Conservation (phyloP, 2,888 invertebrate species). For the Sphinx pinastri region DNA sequence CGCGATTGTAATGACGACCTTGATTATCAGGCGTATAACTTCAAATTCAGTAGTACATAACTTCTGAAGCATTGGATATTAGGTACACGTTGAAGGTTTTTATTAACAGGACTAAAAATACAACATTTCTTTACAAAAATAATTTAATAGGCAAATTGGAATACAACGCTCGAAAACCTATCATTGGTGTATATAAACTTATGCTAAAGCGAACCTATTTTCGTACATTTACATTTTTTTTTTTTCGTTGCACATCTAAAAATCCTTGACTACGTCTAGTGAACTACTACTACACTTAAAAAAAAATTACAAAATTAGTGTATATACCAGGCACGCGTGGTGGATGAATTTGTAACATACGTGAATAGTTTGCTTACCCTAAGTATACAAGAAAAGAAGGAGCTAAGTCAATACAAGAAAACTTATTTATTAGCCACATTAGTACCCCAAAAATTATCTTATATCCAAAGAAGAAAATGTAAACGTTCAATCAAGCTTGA, state of each 20-base stretch:
- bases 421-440: neutral
- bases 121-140: conserved; percentile 75
- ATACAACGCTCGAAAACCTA: conserved; percentile 81
- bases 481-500: neutral
- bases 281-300: conserved; percentile 37
- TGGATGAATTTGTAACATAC: conserved; percentile 40
- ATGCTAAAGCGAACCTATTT: conserved; percentile 65
- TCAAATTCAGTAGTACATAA: too few species aligned
- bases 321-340: conserved; percentile 72
- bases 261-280: conserved; percentile 23
- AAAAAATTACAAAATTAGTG: conserved; percentile 44
- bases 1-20: too few species aligned
- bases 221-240: conserved; percentile 61
- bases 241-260: conserved; percentile 61
- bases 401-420: neutral
- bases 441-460: neutral
- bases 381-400: conserved; percentile 17
- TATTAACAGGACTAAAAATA: conserved; percentile 33
- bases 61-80: too few species aligned
- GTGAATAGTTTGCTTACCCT: neutral
- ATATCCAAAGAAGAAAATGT: neutral
- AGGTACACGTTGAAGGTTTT: too few species aligned
- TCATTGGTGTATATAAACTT: conserved; percentile 81
- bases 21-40: too few species aligned
- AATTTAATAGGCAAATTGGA: conserved; percentile 83